Evolutionary conservation across 2,797 vertebrate species (phyloP), one percentile per base, ranked within the genome.

Genomic region (Benthosema pterotum): DNA sequence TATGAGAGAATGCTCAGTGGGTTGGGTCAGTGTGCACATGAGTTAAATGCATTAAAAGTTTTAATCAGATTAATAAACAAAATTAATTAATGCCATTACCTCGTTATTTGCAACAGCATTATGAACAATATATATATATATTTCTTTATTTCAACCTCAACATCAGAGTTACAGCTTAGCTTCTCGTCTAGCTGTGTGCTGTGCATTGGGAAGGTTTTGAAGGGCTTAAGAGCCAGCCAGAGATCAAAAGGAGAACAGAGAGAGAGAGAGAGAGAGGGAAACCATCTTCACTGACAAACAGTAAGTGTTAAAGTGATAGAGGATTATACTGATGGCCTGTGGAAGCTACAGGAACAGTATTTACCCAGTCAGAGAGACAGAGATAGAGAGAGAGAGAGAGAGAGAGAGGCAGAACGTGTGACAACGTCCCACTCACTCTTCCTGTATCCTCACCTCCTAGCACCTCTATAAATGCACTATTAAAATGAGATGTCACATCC

Each of bases 381-480:
- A n/a, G n/a, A n/a, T n/a, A n/a, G n/a, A n/a, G n/a, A n/a, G 25
- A 25, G 25, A 25, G 25, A 25, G 25, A 25, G 25, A 25, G 25
- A 25, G 28, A 32, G 28, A 32, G 28, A 32, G 7, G 32, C 32
- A 38, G 11, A 77, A 88, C 74, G 83, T 88, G 88, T 84, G 87
- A 87, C 63, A 79, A 79, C 79, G 55, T 87, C n/a, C n/a, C 84
- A 78, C 73, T 75, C 60, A n/a, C n/a, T 83, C 77, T 80, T 83
- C 81, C 84, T 82, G 71, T 13, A 48, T 7, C 59, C 52, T 17
- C 79, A 82, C 83, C 89, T 90, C 87, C 88, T 2, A n/a, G 32
- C 79, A 71, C 81, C 81, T 72, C 86, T 88, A 71, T 78, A 88
- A 87, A 91, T 88, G 84, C 86, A 91, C 87, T 88, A 88, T 90